Percentiles rank a stretch among this genome's conserved stretches.
phyloP scores from a whole-genome alignment of 2,888 invertebrate species.

The Cephus pygmeus region DNA sequence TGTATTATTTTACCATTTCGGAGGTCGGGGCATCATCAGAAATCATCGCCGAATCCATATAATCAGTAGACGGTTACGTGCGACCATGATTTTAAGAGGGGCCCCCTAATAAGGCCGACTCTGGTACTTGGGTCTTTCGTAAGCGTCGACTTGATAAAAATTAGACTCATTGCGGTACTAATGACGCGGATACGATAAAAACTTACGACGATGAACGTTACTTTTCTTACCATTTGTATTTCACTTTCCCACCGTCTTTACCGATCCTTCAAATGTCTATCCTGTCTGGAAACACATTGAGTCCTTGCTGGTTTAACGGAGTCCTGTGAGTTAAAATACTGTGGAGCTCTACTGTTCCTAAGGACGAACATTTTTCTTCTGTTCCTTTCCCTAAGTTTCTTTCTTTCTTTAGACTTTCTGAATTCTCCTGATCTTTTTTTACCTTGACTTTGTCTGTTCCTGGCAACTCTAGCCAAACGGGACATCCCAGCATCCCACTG shows the following conservation, averaged over 20 bases:
- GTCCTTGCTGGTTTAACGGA: too few species aligned
- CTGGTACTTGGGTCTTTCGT: constrained; percentile 29
- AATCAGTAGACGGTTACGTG: constrained; percentile 56
- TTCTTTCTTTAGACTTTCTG: too few species aligned
- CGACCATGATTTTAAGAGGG: constrained; percentile 51
- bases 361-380: background rate
- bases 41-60: constrained; percentile 61
- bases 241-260: constrained; percentile 13
- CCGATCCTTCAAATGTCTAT: too few species aligned
- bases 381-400: too few species aligned
- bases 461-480: too few species aligned
- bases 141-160: constrained; percentile 9
- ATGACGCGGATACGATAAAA: constrained; percentile 42
- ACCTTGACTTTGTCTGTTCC: too few species aligned
- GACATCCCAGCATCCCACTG: constrained; percentile 22
- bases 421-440: too few species aligned
- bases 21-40: constrained; percentile 54
- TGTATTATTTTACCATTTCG: constrained; percentile 60
- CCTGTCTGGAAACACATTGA: too few species aligned
- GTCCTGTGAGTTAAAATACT: too few species aligned
- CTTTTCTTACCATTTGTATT: background rate
- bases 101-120: constrained; percentile 42
- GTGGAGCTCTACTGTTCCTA: too few species aligned
- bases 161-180: constrained; percentile 37
- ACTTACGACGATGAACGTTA: constrained; percentile 6